A percentile compares a stretch with the other conserved stretches of the same genome.
Evolutionary conservation across 2,113 vertebrate genomes (phyloP).

Genomic region (Nycticryphes semicollaris): DNA sequence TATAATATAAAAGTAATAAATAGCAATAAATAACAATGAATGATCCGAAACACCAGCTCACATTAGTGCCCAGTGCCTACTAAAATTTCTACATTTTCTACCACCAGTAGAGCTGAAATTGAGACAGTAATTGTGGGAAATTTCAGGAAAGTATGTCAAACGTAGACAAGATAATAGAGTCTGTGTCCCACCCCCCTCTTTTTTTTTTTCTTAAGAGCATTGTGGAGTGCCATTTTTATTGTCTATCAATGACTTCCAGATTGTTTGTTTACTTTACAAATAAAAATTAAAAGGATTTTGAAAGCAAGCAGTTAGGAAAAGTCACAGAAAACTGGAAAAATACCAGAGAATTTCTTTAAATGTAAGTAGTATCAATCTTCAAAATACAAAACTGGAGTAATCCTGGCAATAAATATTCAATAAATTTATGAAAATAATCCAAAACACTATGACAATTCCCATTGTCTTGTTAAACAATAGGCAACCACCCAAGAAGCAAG

Average conservation of each 20-base stretch:
- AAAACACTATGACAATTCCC: slow-evolving; percentile 26
- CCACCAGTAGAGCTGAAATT: slow-evolving; percentile 36
- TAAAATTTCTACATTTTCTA: slow-evolving; percentile 34
- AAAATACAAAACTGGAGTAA: slow-evolving; percentile 21
- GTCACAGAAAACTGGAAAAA: background rate
- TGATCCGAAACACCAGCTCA: background rate
- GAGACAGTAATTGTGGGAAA: slow-evolving; percentile 53
- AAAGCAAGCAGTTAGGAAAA: background rate
- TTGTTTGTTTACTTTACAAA: slow-evolving; percentile 40
- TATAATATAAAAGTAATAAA: background rate
- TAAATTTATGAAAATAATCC: slow-evolving; percentile 48
- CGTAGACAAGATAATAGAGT: slow-evolving; percentile 51
- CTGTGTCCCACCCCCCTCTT: too few species aligned
- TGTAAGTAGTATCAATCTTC: slow-evolving; percentile 3
- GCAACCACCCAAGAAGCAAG: slow-evolving; percentile 47
- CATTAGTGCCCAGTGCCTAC: background rate
- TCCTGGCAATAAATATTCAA: slow-evolving; percentile 44
- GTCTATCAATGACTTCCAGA: slow-evolving; percentile 61
- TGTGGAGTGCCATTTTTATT: slow-evolving; percentile 47
- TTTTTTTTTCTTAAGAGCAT: background rate
- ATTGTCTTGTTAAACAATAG: slow-evolving; percentile 60
- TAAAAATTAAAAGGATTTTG: slow-evolving; percentile 28
- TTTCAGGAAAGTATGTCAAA: slow-evolving; percentile 54
- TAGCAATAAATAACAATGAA: background rate
- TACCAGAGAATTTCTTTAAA: slow-evolving; percentile 15